Base-by-base conservation (phyloP, 2,888 invertebrate species). In the Oscheius onirici region DNA sequence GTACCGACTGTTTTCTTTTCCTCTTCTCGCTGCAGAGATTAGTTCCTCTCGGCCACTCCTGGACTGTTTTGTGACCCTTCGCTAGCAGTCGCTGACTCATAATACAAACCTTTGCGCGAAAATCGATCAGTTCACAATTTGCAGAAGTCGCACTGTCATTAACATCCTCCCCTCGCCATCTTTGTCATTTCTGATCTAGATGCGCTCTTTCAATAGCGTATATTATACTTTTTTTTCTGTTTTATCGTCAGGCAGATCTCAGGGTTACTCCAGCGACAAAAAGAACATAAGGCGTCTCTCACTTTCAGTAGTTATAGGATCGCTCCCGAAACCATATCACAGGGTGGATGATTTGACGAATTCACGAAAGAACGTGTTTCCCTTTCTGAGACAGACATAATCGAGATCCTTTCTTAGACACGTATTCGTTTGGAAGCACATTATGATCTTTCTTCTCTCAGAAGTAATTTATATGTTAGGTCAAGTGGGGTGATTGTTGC, bases 31-130 rank as follows among this genome's bases (percentile, higher is more conserved):
- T 34, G 20, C 15, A 58, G 6, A 17, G 58, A 58, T 58, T 58
- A 58, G 20, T 40, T 41, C 58, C 41, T 58, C 20, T 41, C 58
- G 58, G 40, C 13, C 57, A 34, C 61, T 43, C 46, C 61, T 46
- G 49, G 34, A 63, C 49, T 63, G 20, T 63, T 63, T 63, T 63
- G 63, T 63, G 49, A 46, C 46, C 46, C 46, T 49, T 49, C 43
- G 43, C 46, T 34, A 49, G 28, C 49, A 49, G 63, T 63, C 63
- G 58, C 41, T 63, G 63, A 63, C 49, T 63, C 63, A 63, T 49
- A 63, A 63, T 49, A 63, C 63, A 63, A 63, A 63, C 63, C 63
- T 49, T 34, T 63, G 63, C 63, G 63, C 63, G 63, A 63, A 63
- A 63, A 63, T 63, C 63, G 63, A 63, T 63, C 49, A 49, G 63